These are phyloP conservation scores for Phalacrocorax aristotelis DNA, from an alignment of 2,113 vertebrate genomes.

Conservation along the genomic window DNA sequence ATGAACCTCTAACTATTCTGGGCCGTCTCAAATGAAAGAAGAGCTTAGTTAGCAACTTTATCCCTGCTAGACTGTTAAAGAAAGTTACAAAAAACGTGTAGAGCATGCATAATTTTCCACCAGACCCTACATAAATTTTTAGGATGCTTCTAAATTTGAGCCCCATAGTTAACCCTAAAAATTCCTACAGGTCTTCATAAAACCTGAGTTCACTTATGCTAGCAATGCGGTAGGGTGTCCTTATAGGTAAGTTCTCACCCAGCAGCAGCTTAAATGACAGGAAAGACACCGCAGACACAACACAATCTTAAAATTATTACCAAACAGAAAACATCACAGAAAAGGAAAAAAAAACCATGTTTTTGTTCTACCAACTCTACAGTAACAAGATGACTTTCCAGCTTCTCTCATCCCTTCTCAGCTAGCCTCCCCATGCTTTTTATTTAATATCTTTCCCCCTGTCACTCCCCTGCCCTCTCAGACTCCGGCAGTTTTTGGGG, in stretches of 20 bases:
- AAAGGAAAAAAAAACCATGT: fast-evolving
- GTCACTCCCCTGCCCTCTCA: neutral
- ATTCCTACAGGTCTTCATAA: neutral
- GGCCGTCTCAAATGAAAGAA: neutral
- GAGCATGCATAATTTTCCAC: neutral
- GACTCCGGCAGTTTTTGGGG: neutral
- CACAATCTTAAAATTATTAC: neutral
- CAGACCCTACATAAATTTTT: neutral
- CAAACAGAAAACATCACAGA: neutral
- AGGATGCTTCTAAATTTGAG: neutral
- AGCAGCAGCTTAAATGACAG: neutral
- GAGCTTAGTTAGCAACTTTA: neutral
- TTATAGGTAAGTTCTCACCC: neutral
- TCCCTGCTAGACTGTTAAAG: neutral
- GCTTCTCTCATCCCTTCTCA: neutral
- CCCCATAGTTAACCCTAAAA: neutral
- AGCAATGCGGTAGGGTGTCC: neutral
- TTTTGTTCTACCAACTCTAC: neutral
- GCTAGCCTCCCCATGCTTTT: neutral
- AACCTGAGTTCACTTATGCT: neutral
- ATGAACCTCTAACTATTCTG: neutral
- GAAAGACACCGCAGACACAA: neutral
- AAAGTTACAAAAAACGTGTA: neutral
- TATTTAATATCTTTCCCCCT: neutral
- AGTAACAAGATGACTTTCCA: neutral